A percentile compares a stretch with the other conserved stretches of the same genome.
Conservation (phyloP, 1,140 invertebrate species). For the Drosophila subpulchrella region DNA sequence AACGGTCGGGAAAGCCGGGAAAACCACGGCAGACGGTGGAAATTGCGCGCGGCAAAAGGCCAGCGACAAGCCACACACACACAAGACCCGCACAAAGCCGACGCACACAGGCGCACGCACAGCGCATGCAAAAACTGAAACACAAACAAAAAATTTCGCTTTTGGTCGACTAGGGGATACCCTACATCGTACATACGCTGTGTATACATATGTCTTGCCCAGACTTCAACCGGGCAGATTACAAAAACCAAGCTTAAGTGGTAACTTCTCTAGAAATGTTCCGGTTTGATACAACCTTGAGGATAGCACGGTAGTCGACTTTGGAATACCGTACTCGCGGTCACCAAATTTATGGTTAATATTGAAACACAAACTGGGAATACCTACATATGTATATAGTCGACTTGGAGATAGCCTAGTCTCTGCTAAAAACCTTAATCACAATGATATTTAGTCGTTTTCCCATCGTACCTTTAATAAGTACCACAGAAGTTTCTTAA, state of each 20-base stretch:
- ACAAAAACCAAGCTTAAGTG: not conserved
- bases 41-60: conserved; percentile 64
- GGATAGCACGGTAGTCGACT: no score
- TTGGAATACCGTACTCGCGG: no score
- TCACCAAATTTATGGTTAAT: no score
- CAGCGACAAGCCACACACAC: conserved; percentile 52
- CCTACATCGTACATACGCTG: not conserved
- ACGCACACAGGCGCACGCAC: conserved; percentile 16
- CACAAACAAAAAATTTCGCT: conserved; percentile 54
- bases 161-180: not conserved
- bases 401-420: conserved; percentile 3
- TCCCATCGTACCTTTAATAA: no score
- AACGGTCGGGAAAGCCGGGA: not conserved
- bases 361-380: no score
- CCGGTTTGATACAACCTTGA: no score
- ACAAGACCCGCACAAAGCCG: conserved; percentile 22
- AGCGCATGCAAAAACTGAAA: conserved; percentile 56
- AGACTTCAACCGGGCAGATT: no score
- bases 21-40: not conserved
- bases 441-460: no score
- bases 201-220: no score
- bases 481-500: no score
- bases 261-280: not conserved
- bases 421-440: not conserved
- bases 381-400: no score